These are phyloP conservation scores for Hofmannophila pseudospretella DNA, from an alignment of 2,888 invertebrate genomes.

Conservation along the genomic window DNA sequence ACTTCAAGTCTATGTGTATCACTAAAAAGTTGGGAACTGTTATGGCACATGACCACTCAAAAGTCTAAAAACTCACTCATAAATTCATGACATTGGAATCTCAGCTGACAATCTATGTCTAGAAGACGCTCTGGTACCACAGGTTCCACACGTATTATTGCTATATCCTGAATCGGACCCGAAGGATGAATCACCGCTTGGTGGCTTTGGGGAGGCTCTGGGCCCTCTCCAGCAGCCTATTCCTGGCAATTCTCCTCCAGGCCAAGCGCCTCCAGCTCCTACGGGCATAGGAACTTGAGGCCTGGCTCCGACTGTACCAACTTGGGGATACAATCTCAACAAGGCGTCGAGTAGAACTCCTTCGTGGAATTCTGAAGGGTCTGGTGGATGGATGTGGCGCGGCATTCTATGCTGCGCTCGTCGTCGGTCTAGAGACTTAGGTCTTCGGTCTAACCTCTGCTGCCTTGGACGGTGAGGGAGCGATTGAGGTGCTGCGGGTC, in stretches of 20 bases:
- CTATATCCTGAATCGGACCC: constrained; percentile 93
- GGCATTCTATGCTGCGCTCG: constrained; percentile 67
- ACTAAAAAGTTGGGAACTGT: constrained; percentile 23
- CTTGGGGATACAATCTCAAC: constrained; percentile 83
- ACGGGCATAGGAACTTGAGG: constrained; percentile 60
- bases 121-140: constrained; percentile 79
- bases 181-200: constrained; percentile 86
- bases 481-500: constrained; percentile 67
- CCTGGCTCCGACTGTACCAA: constrained; percentile 81
- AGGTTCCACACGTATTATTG: constrained; percentile 86
- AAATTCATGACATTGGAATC: constrained; percentile 71
- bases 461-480: constrained; percentile 78
- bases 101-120: constrained; percentile 69
- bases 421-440: constrained; percentile 73
- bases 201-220: constrained; percentile 77
- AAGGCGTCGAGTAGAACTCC: constrained; percentile 87
- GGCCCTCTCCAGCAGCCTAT: constrained; percentile 79
- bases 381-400: constrained; percentile 80
- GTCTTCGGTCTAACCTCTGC: constrained; percentile 77
- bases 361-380: constrained; percentile 88
- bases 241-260: constrained; percentile 79
- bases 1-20: constrained; percentile 20
- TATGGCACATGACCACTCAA: constrained; percentile 41
- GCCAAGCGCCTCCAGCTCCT: constrained; percentile 83
- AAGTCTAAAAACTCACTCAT: constrained; percentile 26